Conservation (phyloP, 2,113 vertebrate species). For the Urocynchramus pylzowi region DNA sequence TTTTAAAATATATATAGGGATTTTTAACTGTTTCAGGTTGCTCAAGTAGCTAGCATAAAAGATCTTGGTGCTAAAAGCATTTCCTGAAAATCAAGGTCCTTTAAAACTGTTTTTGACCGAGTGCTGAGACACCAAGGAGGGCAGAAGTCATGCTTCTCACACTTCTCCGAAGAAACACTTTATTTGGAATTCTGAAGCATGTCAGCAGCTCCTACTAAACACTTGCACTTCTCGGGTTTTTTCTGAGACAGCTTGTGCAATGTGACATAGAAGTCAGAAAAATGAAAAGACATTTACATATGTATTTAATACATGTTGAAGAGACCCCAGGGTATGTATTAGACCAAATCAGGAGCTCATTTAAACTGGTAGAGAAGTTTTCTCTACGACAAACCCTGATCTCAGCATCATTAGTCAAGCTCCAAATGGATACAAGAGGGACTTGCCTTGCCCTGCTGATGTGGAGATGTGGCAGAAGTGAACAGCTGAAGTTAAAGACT, state of each 20-base stretch:
- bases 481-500: not conserved
- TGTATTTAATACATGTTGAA: not conserved
- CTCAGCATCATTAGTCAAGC: not conserved
- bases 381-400: not conserved
- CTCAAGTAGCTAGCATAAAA: not conserved
- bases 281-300: conserved; percentile 48
- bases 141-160: conserved; percentile 15
- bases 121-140: not conserved
- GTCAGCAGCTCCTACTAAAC: conserved; percentile 61
- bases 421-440: not conserved
- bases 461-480: not conserved
- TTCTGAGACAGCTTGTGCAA: conserved; percentile 33
- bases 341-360: not conserved
- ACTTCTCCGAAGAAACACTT: conserved; percentile 31
- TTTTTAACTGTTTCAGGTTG: not conserved
- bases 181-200: conserved; percentile 29
- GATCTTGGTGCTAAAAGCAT: not conserved
- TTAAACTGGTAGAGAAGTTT: not conserved
- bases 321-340: not conserved
- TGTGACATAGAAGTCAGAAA: conserved; percentile 43
- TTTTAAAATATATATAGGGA: not conserved
- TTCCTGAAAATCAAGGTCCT: conserved; percentile 14
- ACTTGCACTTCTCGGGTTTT: conserved; percentile 17
- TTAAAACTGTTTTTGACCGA: conserved; percentile 6
- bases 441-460: not conserved